These are phyloP conservation scores for Abscondita cerata DNA, from an alignment of 2,888 invertebrate species.

Conservation along the genomic window DNA sequence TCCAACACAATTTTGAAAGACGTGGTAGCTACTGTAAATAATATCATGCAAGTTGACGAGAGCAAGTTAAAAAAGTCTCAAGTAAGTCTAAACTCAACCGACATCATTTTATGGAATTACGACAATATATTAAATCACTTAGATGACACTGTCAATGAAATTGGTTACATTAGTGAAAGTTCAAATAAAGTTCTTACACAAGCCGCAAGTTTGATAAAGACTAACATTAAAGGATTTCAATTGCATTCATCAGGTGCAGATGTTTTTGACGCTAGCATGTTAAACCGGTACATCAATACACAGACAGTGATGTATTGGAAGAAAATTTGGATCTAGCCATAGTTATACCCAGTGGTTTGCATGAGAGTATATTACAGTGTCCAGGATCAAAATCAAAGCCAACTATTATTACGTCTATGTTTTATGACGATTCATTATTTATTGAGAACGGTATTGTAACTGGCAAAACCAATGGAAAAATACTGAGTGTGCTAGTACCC, in stretches of 20 bases:
- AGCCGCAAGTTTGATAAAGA: conserved; percentile 24
- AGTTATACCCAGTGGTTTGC: conserved; percentile 35
- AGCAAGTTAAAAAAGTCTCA: conserved; percentile 9
- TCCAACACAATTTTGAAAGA: neutral
- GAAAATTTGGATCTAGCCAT: conserved; percentile 32
- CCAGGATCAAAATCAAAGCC: neutral
- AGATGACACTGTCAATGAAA: neutral
- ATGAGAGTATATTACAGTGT: conserved; percentile 13
- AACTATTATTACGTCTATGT: conserved; percentile 31
- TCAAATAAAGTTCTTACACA: conserved; percentile 31
- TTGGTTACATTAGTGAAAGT: conserved; percentile 10
- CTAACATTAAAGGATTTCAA: conserved; percentile 19
- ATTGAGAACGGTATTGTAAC: conserved; percentile 14
- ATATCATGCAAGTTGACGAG: conserved; percentile 10
- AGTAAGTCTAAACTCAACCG: conserved; percentile 12
- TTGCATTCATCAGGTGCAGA: neutral
- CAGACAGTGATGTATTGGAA: neutral
- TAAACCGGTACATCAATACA: conserved; percentile 7
- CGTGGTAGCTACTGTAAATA: conserved; percentile 3
- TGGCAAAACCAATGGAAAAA: conserved; percentile 56
- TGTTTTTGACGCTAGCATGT: neutral
- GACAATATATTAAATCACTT: conserved; percentile 51
- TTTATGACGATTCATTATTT: conserved; percentile 36
- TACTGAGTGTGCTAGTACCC: conserved; percentile 65
- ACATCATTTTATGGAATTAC: conserved; percentile 11